phyloP scores from a whole-genome alignment of 2,113 vertebrate species.

The Axis porcinus region DNA sequence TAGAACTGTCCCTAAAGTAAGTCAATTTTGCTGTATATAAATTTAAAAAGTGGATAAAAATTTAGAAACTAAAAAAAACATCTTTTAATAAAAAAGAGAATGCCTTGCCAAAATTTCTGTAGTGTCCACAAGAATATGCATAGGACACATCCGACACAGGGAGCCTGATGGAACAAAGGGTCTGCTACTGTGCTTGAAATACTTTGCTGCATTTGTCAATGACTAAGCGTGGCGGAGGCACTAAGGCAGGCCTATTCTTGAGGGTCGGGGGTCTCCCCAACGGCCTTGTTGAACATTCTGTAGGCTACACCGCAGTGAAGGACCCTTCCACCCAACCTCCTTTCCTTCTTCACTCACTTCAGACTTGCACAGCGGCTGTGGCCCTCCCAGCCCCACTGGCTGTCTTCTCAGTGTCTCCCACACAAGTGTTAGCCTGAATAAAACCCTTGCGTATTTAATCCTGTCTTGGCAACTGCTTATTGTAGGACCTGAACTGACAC shows the following conservation, averaged over 20 bases:
- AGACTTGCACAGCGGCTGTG: background rate
- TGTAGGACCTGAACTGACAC: background rate
- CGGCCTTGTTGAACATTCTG: background rate
- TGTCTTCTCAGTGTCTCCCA: background rate
- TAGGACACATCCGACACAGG: background rate
- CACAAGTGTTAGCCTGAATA: background rate
- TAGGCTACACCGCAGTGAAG: background rate
- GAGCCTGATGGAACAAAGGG: background rate
- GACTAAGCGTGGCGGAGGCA: background rate
- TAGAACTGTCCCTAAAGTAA: background rate
- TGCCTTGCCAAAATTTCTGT: background rate
- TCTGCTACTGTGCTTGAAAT: background rate
- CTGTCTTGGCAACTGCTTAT: background rate
- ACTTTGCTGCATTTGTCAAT: background rate
- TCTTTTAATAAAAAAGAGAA: background rate
- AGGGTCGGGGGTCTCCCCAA: background rate
- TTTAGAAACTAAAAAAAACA: background rate
- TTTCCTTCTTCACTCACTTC: background rate
- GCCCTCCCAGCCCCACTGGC: background rate
- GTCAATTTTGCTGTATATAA: background rate
- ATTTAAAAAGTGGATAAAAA: background rate
- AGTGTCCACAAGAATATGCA: background rate
- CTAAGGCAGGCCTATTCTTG: background rate
- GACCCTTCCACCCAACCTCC: background rate
- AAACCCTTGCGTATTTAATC: background rate